phyloP scores from a whole-genome alignment of 2,888 invertebrate genomes.

The Drosophila eohydei region DNA sequence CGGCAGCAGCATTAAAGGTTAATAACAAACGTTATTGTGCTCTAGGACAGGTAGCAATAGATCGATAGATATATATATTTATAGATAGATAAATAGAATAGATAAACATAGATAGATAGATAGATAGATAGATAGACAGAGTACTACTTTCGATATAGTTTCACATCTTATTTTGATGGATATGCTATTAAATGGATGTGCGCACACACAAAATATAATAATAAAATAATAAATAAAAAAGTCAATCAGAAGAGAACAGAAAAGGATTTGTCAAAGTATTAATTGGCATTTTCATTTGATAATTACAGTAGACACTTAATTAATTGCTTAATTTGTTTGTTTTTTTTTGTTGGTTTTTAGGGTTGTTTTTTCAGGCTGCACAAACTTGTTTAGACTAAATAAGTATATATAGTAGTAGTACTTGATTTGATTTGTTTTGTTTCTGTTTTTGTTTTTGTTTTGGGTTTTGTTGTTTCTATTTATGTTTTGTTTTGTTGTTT shows the following conservation, averaged over 20 bases:
- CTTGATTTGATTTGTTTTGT: slow-evolving; percentile 42
- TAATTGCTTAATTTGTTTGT: slow-evolving; percentile 53
- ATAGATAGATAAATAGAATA: slow-evolving; percentile 27
- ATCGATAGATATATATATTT: slow-evolving; percentile 40
- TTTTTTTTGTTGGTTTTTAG: slow-evolving; percentile 38
- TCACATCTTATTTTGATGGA: slow-evolving; percentile 36
- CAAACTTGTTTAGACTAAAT: slow-evolving; percentile 61
- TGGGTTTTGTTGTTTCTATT: slow-evolving; percentile 28
- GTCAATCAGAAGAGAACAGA: slow-evolving; percentile 43
- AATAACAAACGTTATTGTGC: slow-evolving; percentile 69
- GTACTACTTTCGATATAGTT: slow-evolving; percentile 37
- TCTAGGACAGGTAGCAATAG: slow-evolving; percentile 62
- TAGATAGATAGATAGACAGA: slow-evolving; percentile 11
- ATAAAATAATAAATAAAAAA: slow-evolving; percentile 30
- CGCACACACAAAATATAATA: slow-evolving; percentile 55
- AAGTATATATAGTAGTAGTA: slow-evolving; percentile 39
- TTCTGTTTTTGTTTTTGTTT: slow-evolving; percentile 24
- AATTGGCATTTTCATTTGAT: slow-evolving; percentile 71
- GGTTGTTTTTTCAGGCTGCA: slow-evolving; percentile 52
- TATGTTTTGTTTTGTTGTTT: slow-evolving; percentile 30
- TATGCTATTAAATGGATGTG: slow-evolving; percentile 47
- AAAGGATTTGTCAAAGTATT: slow-evolving; percentile 49
- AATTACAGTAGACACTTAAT: slow-evolving; percentile 73
- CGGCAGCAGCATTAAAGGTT: slow-evolving; percentile 68
- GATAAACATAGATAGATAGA: slow-evolving; percentile 29